Evolutionary conservation across 2,888 invertebrate species (phyloP).

Genomic region (Magallana nippona): DNA sequence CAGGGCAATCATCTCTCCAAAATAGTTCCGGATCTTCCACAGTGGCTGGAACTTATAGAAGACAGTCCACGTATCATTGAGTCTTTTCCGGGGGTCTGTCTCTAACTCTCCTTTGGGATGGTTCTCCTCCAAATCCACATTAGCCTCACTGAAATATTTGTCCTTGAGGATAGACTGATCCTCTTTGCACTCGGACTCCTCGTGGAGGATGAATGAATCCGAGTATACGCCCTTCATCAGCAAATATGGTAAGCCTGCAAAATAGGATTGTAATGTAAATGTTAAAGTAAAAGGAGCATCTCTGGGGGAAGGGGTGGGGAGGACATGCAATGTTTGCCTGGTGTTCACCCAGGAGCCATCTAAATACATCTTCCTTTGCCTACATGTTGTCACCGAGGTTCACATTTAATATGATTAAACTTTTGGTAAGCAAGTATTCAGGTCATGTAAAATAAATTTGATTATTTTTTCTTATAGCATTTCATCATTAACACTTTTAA

Average conservation of each 20-base stretch:
- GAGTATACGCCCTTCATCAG: slow-evolving; percentile 78
- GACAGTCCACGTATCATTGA: slow-evolving; percentile 74
- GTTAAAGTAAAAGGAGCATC: background rate
- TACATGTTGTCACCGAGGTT: no score
- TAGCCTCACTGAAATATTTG: slow-evolving; percentile 53
- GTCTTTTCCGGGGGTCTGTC: slow-evolving; percentile 64
- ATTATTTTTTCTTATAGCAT: no score
- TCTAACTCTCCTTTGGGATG: slow-evolving; percentile 39
- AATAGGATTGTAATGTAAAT: background rate
- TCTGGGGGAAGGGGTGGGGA: no score
- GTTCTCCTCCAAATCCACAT: slow-evolving; percentile 28
- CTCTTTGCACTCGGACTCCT: slow-evolving; percentile 73
- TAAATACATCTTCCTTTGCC: no score
- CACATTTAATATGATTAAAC: no score
- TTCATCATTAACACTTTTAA: no score
- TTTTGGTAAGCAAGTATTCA: no score
- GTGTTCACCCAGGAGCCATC: no score
- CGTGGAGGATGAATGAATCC: slow-evolving; percentile 80
- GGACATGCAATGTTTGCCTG: no score
- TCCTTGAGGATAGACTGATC: slow-evolving; percentile 56
- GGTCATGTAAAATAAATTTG: no score
- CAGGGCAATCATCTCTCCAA: slow-evolving; percentile 81
- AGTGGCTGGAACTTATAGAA: slow-evolving; percentile 79
- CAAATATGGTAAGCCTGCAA: slow-evolving; percentile 78
- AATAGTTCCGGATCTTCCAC: slow-evolving; percentile 80